Conservation (phyloP, 37 sponge, comb jelly and placozoan genomes). For the Hexactinellida sp. region DNA sequence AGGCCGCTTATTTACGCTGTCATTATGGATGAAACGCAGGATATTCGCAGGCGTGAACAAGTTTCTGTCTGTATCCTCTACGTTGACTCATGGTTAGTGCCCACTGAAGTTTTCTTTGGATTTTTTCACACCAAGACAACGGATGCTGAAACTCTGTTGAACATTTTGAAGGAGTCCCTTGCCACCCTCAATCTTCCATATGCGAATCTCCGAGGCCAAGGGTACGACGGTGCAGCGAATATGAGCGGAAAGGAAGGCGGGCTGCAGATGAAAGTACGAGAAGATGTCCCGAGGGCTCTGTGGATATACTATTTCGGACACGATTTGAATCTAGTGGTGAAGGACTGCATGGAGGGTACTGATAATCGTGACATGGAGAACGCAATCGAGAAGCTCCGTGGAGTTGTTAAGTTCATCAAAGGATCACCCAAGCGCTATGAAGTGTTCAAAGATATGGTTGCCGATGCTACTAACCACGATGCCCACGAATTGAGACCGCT, state of each 20-base stretch:
- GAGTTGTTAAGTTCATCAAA: neutral
- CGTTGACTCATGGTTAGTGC: too few relatives aligned
- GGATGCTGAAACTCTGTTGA: too few relatives aligned
- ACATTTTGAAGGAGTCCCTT: too few relatives aligned
- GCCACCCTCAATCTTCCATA: too few relatives aligned
- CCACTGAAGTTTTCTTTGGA: too few relatives aligned
- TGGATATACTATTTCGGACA: neutral
- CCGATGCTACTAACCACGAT: neutral
- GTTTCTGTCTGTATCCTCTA: too few relatives aligned
- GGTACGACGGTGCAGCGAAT: neutral
- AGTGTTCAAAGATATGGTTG: neutral
- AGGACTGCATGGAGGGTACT: neutral
- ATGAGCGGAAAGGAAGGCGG: neutral
- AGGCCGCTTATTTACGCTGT: too few relatives aligned
- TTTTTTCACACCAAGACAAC: too few relatives aligned
- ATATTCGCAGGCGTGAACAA: too few relatives aligned
- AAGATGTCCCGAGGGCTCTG: neutral
- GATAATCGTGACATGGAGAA: neutral
- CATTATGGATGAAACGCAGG: too few relatives aligned
- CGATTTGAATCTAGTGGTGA: neutral
- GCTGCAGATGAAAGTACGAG: neutral
- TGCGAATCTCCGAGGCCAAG: too few relatives aligned
- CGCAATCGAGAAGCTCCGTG: neutral
- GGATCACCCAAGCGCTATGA: neutral
- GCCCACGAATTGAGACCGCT: neutral